Percentiles rank a stretch among this genome's conserved stretches.
phyloP scores from a whole-genome alignment of 2,113 vertebrate genomes.

The Pica pica region DNA sequence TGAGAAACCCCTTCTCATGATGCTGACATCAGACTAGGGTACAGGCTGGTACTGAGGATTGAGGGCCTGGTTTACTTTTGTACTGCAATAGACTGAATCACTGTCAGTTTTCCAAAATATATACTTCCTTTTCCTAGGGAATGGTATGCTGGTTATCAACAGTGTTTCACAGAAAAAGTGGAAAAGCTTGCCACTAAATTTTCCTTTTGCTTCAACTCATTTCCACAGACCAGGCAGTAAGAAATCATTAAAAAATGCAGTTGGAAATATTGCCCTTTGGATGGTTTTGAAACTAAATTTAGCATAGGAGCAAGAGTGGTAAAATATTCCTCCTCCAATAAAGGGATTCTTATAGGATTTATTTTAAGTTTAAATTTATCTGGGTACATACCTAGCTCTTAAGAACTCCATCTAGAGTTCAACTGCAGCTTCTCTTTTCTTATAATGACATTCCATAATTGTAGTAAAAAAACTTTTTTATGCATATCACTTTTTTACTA shows the following conservation, averaged over 20 bases:
- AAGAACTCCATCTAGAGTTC: neutral
- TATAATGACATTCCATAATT: neutral
- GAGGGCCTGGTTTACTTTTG: neutral
- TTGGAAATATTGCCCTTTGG: neutral
- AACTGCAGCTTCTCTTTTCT: neutral
- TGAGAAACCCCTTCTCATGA: neutral
- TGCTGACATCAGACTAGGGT: neutral
- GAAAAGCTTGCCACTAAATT: neutral
- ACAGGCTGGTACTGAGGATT: neutral
- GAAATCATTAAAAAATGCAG: neutral
- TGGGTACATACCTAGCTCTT: neutral
- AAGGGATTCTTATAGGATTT: neutral
- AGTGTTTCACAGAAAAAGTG: neutral
- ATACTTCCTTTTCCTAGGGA: neutral
- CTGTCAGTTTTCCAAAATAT: neutral
- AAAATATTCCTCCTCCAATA: neutral
- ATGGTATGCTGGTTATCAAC: neutral
- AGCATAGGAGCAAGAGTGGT: neutral
- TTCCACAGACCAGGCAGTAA: neutral
- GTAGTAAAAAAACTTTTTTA: neutral
- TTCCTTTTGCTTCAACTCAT: neutral
- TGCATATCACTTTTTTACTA: neutral
- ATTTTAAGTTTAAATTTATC: neutral
- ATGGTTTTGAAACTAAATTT: neutral
- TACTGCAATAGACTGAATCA: neutral